Evolutionary conservation across 2,888 invertebrate species (phyloP), one percentile per base, ranked within the genome.

Genomic region (Trachelus tabidus): DNA sequence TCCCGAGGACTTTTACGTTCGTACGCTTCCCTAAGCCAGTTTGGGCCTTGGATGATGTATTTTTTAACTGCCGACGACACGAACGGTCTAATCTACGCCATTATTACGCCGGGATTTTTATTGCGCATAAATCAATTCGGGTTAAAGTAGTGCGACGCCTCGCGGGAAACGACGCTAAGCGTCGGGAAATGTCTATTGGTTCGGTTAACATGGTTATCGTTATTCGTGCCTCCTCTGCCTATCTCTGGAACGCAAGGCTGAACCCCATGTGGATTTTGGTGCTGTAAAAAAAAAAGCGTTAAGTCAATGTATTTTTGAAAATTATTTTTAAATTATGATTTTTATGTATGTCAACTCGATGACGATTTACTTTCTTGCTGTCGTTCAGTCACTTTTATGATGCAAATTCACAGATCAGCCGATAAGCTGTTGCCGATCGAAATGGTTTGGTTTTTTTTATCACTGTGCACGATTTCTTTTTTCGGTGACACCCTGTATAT

Each of bases 41-140:
- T 56, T 56, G 71, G 33, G 71, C 71, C 33, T 34, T 69, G 81
- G 83, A 85, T 86, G 86, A 86, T 83, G 83, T 85, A 86, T 87
- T 87, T 87, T 88, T 86, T 86, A 86, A 88, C 87, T 87, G 86
- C 85, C 86, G 84, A 83, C 85, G 85, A 87, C 87, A 88, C 85
- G 84, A 85, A 86, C 85, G 83, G 85, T 85, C 85, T 87, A 87
- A 87, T 88, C 85, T 85, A 84, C 85, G 83, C 81, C 84, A 83
- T 87, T 87, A 87, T 87, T 86, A 86, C 85, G 78, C 80, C 56
- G 56, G 80, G 80, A 76, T 81, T 86, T 88, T 88, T 87, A 88
- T 86, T 83, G 85, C 82, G 81, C 85, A 84, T 88, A 87, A 87
- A 88, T 88, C 87, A 87, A 84, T 85, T 85, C 80, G 73, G 76